phyloP scores from a whole-genome alignment of 2,113 vertebrate genomes.

The Hiodon tergisus region DNA sequence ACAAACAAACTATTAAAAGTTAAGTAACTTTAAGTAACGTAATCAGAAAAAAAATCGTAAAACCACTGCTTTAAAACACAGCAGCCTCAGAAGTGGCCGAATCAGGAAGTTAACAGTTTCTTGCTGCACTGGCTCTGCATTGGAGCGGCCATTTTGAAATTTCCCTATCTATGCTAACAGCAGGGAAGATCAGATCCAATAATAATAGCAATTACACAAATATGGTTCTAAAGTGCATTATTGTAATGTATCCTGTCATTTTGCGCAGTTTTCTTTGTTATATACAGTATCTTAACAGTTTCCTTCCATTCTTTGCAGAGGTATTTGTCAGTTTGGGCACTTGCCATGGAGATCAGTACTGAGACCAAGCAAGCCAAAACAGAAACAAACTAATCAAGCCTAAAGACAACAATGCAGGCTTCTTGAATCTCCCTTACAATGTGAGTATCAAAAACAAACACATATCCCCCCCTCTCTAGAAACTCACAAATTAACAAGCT shows the following conservation, averaged over 20 bases:
- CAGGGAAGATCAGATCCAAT: constrained; percentile 35
- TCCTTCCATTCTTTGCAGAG: constrained; percentile 36
- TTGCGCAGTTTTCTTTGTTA: not conserved
- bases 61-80: not conserved
- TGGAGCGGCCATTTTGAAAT: constrained; percentile 64
- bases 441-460: constrained; percentile 33
- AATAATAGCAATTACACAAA: constrained; percentile 5
- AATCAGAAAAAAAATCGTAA: not conserved
- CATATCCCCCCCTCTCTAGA: constrained; percentile 10
- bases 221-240: not conserved
- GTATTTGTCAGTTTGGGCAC: constrained; percentile 30
- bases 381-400: constrained; percentile 26
- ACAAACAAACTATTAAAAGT: not conserved
- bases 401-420: constrained; percentile 30
- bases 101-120: constrained; percentile 53
- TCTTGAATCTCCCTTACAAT: constrained; percentile 29
- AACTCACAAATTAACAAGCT: constrained; percentile 29
- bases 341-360: constrained; percentile 30
- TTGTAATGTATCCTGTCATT: not conserved
- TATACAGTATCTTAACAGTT: constrained; percentile 13
- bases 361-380: constrained; percentile 21
- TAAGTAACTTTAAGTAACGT: not conserved
- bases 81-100: constrained; percentile 19
- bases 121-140: constrained; percentile 35
- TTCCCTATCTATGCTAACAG: constrained; percentile 29